Base-by-base conservation (phyloP, 92 coral and sea anemone genomes). In the Epizoanthus scotinus region DNA sequence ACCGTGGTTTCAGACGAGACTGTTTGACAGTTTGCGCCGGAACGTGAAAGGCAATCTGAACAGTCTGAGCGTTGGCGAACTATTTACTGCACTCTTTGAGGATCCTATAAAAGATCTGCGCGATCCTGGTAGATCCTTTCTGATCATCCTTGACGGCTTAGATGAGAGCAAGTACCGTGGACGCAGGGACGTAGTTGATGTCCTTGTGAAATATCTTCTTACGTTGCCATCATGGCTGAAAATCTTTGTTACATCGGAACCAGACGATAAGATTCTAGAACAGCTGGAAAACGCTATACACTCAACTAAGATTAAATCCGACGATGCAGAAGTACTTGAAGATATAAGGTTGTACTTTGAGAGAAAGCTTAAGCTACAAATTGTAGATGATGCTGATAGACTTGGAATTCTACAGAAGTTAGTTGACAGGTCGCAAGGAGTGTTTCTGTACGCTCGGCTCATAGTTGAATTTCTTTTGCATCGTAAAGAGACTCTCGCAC, bases 151-250 rank as follows among this genome's bases (percentile, higher is more conserved):
- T 29, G 86, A 83, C 18, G 86, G 81, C 0, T 12, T 83, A 6
- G 86, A 83, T 47, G 86, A 82, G 14, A 27, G 86, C 50, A 77
- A 20, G 31, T 72, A 71, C 63, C 29, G 21, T 71, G 86, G 86
- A 21, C 68, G 61, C 12, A 15, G 24, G 4, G 80, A 71, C 14
- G 10, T 82, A 21, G 47, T 66, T 4, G 19, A 82, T 34, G 63
- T 60, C 10, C 34, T 82, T 19, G 31, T 67, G 15, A 42, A 27
- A 24, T 44, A 49, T 28, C 42, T 82, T 14, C 52, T 28, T 62
- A 60, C 14, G 44, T 56, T 82, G n/a, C 86, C 86, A 40, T 27
- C 57, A n/a, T 82, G 78, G 67, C 40, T 82, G 15, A 73, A 75
- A 26, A 25, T 82, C 12, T 22, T 82, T 38, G 70, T 82, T 25